Evolutionary conservation across 2,797 vertebrate species (phyloP).

Genomic region (Notamacropus eugenii): DNA sequence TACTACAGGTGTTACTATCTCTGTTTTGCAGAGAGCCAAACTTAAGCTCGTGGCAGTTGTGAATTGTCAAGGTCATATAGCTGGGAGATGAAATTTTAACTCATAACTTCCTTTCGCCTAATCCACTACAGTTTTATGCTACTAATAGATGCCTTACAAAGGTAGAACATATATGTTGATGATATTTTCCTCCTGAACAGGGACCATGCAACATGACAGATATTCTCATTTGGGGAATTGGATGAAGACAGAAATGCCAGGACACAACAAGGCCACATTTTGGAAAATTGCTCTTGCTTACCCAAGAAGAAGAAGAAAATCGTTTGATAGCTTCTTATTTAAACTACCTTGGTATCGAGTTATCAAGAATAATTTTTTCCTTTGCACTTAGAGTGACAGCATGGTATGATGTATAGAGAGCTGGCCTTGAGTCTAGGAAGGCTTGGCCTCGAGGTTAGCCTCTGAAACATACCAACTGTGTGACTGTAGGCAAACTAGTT

Average conservation of each 20-base stretch:
- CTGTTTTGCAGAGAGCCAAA: neutral
- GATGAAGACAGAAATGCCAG: neutral
- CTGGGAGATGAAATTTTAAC: neutral
- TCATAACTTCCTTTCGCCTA: neutral
- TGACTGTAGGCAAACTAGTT: neutral
- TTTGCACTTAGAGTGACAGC: neutral
- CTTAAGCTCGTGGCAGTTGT: neutral
- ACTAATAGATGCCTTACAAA: neutral
- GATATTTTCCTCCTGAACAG: neutral
- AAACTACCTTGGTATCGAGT: neutral
- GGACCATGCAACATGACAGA: neutral
- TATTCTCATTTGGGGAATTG: neutral
- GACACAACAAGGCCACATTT: neutral
- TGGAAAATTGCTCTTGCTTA: neutral
- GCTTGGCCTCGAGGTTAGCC: neutral
- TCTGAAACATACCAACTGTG: neutral
- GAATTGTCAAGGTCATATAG: neutral
- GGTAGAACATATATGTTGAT: neutral
- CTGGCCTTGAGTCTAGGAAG: too few relatives aligned
- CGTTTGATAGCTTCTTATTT: neutral
- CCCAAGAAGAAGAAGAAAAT: neutral
- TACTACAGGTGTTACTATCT: neutral
- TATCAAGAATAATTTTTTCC: neutral
- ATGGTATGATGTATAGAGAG: neutral
- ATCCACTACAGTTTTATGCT: neutral